These are phyloP conservation scores for Zapus hudsonius DNA, from an alignment of 2,113 vertebrate genomes.

Conservation along the genomic window DNA sequence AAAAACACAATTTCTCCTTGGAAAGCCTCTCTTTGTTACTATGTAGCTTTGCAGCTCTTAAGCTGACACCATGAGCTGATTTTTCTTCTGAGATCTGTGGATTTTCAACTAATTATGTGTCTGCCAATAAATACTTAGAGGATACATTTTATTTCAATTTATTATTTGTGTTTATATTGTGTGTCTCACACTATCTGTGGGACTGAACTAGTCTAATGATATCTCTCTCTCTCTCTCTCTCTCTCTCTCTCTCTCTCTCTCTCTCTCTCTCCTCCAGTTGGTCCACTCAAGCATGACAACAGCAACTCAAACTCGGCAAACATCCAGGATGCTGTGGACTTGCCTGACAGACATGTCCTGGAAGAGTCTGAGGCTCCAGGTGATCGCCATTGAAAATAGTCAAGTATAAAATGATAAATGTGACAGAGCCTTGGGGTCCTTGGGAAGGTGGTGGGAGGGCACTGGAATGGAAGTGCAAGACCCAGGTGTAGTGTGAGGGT, in stretches of 20 bases:
- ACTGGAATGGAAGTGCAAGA: constrained; percentile 56
- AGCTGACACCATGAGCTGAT: constrained; percentile 72
- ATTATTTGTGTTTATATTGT: constrained; percentile 81
- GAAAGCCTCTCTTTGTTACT: constrained; percentile 68
- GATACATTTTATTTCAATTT: constrained; percentile 82
- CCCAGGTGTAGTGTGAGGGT: too few relatives aligned
- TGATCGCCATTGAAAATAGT: constrained; percentile 87
- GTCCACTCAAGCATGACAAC: constrained; percentile 85
- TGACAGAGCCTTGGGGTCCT: constrained; percentile 82
- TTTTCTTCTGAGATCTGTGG: constrained; percentile 75
- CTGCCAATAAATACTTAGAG: constrained; percentile 79
- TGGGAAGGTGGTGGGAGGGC: constrained; percentile 70
- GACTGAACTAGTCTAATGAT: constrained; percentile 83
- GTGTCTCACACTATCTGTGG: constrained; percentile 71
- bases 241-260: constrained; percentile 61
- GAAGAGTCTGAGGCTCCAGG: constrained; percentile 89
- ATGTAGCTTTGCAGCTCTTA: constrained; percentile 81
- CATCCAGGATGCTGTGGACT: constrained; percentile 84
- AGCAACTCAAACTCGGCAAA: constrained; percentile 84
- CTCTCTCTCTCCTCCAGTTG: constrained; percentile 81
- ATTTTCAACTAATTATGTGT: constrained; percentile 79
- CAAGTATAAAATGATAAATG: constrained; percentile 86
- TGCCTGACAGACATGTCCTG: constrained; percentile 86
- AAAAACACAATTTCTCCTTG: constrained; percentile 74
- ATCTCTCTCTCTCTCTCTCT: constrained; percentile 75